Percentiles rank a stretch among this genome's conserved stretches.
Evolutionary conservation across 2,888 invertebrate species (phyloP).

Genomic region (Ennomos quercinarius): DNA sequence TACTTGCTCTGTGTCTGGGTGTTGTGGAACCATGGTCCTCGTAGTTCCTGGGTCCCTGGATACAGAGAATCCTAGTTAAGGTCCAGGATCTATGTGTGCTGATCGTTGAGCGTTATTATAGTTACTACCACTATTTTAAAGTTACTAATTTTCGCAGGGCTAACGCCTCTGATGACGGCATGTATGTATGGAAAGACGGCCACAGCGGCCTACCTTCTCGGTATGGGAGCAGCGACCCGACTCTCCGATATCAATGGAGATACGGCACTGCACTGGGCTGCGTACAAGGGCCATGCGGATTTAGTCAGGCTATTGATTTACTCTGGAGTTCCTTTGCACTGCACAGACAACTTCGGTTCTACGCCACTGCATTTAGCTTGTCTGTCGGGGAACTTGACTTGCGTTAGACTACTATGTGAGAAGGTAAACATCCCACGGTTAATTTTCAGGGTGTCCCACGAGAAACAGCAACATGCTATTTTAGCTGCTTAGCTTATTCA

Average conservation of each 20-base stretch:
- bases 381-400: constrained; percentile 93
- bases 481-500: no score
- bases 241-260: constrained; percentile 97
- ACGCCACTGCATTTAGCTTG: constrained; percentile 96
- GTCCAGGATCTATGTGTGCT: no score
- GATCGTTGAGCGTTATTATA: no score
- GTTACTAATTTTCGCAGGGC: constrained; percentile 62
- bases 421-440: constrained; percentile 82
- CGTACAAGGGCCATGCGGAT: constrained; percentile 96
- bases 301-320: constrained; percentile 94
- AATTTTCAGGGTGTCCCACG: no score
- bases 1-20: no score
- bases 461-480: no score
- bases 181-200: constrained; percentile 97
- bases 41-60: no score
- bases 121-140: background rate
- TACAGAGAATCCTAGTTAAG: no score
- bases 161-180: constrained; percentile 96
- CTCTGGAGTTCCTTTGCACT: constrained; percentile 95
- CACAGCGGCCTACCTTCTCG: constrained; percentile 95
- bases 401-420: constrained; percentile 94
- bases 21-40: no score
- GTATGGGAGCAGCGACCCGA: constrained; percentile 94
- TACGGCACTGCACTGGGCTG: constrained; percentile 97
- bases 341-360: constrained; percentile 96